phyloP scores from a whole-genome alignment of 2,888 invertebrate species.

The Glomeris marginata region DNA sequence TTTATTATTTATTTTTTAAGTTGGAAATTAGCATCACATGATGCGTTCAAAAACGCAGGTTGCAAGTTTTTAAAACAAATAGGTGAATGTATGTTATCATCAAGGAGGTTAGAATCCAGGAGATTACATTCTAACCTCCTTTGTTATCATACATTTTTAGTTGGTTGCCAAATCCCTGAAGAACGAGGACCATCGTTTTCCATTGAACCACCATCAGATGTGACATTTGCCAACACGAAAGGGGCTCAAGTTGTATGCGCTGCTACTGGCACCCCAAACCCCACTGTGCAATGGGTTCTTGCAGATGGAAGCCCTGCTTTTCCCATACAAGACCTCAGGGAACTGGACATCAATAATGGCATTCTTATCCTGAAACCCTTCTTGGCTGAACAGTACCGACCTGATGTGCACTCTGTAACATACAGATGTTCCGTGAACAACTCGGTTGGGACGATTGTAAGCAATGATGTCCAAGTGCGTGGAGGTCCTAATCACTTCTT shows the following conservation, averaged over 20 bases:
- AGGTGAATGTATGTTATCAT: no score
- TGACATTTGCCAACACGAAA: conserved; percentile 25
- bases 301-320: neutral
- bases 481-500: conserved; percentile 1
- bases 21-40: no score
- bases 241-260: conserved; percentile 23
- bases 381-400: conserved; percentile 6
- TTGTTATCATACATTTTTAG: no score
- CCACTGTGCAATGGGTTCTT: conserved; percentile 4
- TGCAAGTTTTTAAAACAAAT: no score
- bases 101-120: no score
- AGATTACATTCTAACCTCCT: no score
- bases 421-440: conserved; percentile 2
- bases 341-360: neutral
- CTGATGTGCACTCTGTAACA: conserved; percentile 6
- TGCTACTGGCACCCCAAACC: conserved; percentile 18
- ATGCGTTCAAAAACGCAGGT: no score
- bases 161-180: no score
- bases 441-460: conserved; percentile 1
- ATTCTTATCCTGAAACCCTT: conserved; percentile 2
- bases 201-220: conserved; percentile 2
- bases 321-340: neutral
- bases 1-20: no score
- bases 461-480: conserved; percentile 5
- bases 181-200: no score